Conservation (phyloP, 2,888 invertebrate genomes). For the Machimus atricapillus region DNA sequence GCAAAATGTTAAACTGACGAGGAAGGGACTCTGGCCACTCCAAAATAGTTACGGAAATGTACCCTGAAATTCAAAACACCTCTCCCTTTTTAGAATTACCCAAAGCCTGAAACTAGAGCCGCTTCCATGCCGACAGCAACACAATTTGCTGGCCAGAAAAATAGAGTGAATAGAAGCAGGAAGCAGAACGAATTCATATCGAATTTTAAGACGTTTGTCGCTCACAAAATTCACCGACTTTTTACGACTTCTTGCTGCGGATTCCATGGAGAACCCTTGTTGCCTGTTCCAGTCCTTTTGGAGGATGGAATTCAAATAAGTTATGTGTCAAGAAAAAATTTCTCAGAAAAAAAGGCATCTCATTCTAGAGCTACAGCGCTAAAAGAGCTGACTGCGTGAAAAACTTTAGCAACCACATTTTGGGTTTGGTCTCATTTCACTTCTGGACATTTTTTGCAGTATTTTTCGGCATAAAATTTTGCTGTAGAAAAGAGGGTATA, state of each 20-base stretch:
- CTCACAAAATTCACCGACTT: background rate
- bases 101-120: background rate
- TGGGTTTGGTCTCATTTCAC: background rate
- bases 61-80: conserved; percentile 5
- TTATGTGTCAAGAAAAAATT: background rate
- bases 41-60: background rate
- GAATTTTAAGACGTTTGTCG: conserved; percentile 17
- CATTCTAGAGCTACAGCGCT: background rate
- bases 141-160: background rate
- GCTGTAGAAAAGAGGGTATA: background rate
- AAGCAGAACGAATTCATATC: conserved; percentile 19
- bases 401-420: background rate
- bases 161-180: background rate
- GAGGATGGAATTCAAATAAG: conserved; percentile 12
- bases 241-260: background rate
- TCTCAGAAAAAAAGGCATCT: background rate
- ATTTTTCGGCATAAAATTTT: background rate
- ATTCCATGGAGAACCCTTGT: background rate
- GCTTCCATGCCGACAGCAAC: background rate
- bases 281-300: background rate
- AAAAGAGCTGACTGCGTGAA: background rate
- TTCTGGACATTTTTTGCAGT: background rate
- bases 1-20: background rate
- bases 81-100: background rate
- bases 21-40: background rate